A percentile compares a stretch with the other conserved stretches of the same genome.
Conservation (phyloP, 2,113 vertebrate genomes). For the Meleagris gallopavo region DNA sequence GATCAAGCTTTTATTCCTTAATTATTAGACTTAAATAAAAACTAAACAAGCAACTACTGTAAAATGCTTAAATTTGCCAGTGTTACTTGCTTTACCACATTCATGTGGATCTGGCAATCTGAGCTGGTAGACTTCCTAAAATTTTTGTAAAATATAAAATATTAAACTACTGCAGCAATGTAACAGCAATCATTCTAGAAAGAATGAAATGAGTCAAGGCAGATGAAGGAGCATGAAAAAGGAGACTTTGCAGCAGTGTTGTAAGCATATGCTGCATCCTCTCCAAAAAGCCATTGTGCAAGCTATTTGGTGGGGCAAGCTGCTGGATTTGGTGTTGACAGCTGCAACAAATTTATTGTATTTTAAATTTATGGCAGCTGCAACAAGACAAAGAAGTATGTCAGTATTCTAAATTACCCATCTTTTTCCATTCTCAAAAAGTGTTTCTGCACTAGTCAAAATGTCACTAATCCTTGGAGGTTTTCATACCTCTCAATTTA, state of each 20-base stretch:
- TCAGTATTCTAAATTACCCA: constrained; percentile 35
- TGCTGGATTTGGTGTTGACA: constrained; percentile 40
- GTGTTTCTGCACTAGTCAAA: neutral
- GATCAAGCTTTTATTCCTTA: neutral
- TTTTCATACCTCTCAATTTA: neutral
- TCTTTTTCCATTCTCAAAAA: constrained; percentile 35
- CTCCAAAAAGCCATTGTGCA: constrained; percentile 39
- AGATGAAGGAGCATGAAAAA: neutral
- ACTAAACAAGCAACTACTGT: neutral
- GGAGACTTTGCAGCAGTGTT: neutral
- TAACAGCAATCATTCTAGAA: neutral
- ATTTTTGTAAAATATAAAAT: neutral
- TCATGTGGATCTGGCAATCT: neutral
- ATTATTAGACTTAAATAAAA: neutral
- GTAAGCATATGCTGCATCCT: neutral
- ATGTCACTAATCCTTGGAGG: neutral
- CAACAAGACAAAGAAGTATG: constrained; percentile 53
- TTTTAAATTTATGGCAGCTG: constrained; percentile 51
- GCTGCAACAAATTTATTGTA: constrained; percentile 36
- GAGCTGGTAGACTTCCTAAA: neutral
- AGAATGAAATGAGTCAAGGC: neutral
- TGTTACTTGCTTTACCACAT: neutral
- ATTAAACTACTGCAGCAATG: neutral
- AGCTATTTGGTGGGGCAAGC: constrained; percentile 8
- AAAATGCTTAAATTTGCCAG: neutral